A percentile compares a stretch with the other conserved stretches of the same genome.
Conservation (phyloP, 1,140 invertebrate species). For the Heliothis subflexa region DNA sequence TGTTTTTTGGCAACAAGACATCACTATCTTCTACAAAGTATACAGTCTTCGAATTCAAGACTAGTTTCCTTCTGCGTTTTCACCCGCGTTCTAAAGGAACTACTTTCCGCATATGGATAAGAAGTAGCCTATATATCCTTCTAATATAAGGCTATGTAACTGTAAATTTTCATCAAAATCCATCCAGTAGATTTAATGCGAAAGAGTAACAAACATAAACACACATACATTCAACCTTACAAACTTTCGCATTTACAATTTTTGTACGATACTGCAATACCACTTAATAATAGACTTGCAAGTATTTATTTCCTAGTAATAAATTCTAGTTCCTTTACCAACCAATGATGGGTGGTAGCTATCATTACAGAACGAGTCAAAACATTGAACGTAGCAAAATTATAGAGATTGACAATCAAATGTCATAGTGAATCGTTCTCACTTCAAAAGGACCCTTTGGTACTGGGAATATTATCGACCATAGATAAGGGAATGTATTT, state of each 20-base stretch:
- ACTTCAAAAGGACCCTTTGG: background rate
- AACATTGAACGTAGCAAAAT: constrained; percentile 17
- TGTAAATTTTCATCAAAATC: no score
- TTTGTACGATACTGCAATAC: background rate
- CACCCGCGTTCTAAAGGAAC: no score
- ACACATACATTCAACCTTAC: no score
- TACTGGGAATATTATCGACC: background rate
- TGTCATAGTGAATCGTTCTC: constrained; percentile 1
- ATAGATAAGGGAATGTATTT: background rate
- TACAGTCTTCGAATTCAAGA: no score
- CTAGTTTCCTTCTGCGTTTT: no score
- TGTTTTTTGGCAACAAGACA: no score
- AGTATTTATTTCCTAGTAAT: background rate
- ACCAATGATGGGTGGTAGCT: background rate
- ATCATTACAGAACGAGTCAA: constrained; percentile 11
- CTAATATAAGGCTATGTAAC: no score
- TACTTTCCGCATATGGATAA: no score
- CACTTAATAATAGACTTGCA: background rate
- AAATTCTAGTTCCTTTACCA: background rate
- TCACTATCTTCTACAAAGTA: no score
- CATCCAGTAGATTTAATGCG: no score
- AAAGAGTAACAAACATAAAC: no score
- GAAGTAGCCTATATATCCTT: no score
- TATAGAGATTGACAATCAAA: constrained; percentile 27
- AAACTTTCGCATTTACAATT: background rate